Evolutionary conservation across 2,113 vertebrate genomes (phyloP), one percentile per base, ranked within the genome.

Genomic region (Grallaria varia): DNA sequence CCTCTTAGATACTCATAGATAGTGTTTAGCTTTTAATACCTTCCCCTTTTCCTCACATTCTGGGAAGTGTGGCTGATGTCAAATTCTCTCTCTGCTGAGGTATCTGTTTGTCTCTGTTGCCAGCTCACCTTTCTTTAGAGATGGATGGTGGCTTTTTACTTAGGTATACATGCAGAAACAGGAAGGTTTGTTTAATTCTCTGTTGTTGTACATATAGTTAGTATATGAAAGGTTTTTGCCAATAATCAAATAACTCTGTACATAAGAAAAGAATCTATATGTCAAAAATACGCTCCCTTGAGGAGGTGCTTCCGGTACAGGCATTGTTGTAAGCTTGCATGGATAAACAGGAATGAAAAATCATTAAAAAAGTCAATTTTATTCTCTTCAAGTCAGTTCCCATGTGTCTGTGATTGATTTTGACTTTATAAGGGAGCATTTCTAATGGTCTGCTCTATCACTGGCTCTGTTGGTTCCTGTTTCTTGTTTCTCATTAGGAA

Each of bases 271-370:
- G 33, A 78, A 60, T 56, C 16, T 53, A 0, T 58, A 22, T 44
- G 30, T 55, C 73, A 87, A 50, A 81, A 40, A 55, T 15, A 10
- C 6, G 19, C 39, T 77, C 35, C 45, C n/a, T 72, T 40, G 53
- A 86, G 87, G 62, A 77, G 49, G 10, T 59, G 24, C 27, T 66
- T 85, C 69, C 49, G 59, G 20, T 68, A 22, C 33, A 90, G 47
- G 28, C 47, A 53, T 0, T 50, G 0, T 7, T n/a, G 8, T 45
- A 24, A 84, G 21, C 33, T 64, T 87, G 28, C 6, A 30, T 33
- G 37, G 69, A 82, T 76, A 76, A 93, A 68, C 6, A 85, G 60
- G 37, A 90, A 52, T 66, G 63, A 67, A 67, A 72, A 81, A 63
- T 40, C 0, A 40, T 62, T 53, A 24, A n/a, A 63, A 73, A 52